A percentile compares a stretch with the other conserved stretches of the same genome.
Conservation (phyloP, 2,888 invertebrate species). For the Criorhina ranunculi region DNA sequence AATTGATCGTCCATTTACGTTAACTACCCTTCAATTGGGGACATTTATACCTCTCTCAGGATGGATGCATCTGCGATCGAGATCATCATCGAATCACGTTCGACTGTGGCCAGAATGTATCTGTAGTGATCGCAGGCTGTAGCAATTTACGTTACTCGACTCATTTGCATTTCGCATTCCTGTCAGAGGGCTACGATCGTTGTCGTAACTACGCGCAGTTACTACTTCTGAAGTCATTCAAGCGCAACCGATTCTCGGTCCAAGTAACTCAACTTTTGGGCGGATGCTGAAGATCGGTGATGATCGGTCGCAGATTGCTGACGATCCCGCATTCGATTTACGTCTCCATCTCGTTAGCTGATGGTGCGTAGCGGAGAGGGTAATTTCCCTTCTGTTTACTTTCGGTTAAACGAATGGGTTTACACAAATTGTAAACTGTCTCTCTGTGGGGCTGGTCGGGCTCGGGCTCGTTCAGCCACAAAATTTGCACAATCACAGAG, state of each 20-base stretch:
- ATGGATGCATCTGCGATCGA: constrained; percentile 67
- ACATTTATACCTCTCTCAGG: constrained; percentile 63
- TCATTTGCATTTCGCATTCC: constrained; percentile 72
- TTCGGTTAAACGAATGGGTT: constrained; percentile 70
- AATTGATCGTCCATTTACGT: constrained; percentile 75
- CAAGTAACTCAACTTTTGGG: constrained; percentile 68
- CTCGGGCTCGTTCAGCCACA: constrained; percentile 64
- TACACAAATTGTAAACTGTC: constrained; percentile 73
- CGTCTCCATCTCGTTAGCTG: constrained; percentile 75
- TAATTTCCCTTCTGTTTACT: constrained; percentile 71
- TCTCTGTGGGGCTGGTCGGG: too few relatives aligned
- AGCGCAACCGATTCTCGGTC: constrained; percentile 66
- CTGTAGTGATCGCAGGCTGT: constrained; percentile 38
- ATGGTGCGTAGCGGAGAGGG: constrained; percentile 42
- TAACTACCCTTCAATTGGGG: constrained; percentile 75
- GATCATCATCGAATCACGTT: constrained; percentile 74
- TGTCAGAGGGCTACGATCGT: constrained; percentile 49
- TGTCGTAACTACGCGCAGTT: constrained; percentile 37
- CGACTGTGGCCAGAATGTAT: constrained; percentile 59
- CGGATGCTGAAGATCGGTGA: constrained; percentile 72
- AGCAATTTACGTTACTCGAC: constrained; percentile 66
- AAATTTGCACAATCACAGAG: constrained; percentile 76
- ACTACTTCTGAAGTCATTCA: constrained; percentile 43
- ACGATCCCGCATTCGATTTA: constrained; percentile 68
- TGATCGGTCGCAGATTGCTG: constrained; percentile 71